Percentiles rank a stretch among this genome's conserved stretches.
Evolutionary conservation across 2,797 vertebrate species (phyloP).

Genomic region (Lagothrix lagotricha): DNA sequence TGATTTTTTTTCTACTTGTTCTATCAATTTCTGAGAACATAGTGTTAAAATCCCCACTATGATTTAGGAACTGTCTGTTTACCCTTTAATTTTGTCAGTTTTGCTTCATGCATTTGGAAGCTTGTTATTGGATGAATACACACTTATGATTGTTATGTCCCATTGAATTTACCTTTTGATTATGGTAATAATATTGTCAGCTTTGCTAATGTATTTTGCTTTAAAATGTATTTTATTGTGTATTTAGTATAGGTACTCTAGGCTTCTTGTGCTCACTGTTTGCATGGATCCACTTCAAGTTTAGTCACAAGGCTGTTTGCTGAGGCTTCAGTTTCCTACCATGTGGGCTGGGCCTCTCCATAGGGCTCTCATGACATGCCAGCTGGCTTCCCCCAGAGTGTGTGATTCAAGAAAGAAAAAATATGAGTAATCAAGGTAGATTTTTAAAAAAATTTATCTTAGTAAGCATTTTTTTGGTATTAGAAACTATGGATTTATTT

Average conservation of each 20-base stretch:
- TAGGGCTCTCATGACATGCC: background rate
- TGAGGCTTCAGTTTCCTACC: background rate
- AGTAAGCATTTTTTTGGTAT: background rate
- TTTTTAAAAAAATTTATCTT: background rate
- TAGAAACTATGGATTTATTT: background rate
- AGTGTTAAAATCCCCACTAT: background rate
- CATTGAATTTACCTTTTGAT: background rate
- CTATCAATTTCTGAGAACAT: background rate
- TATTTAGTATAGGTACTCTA: background rate
- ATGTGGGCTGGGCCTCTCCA: background rate
- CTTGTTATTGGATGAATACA: background rate
- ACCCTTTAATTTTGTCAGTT: background rate
- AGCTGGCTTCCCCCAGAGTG: background rate
- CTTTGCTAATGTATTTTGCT: background rate
- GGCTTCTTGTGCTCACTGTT: background rate
- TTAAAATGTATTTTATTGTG: background rate
- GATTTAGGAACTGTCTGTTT: background rate
- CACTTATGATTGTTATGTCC: background rate
- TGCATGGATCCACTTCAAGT: background rate
- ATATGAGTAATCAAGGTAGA: background rate
- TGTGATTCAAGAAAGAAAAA: background rate
- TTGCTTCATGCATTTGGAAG: background rate
- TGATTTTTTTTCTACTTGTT: background rate
- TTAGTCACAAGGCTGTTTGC: background rate
- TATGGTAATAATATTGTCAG: background rate